Conservation (phyloP, 2,888 invertebrate genomes). For the Lepidocyrtinus sp. region DNA sequence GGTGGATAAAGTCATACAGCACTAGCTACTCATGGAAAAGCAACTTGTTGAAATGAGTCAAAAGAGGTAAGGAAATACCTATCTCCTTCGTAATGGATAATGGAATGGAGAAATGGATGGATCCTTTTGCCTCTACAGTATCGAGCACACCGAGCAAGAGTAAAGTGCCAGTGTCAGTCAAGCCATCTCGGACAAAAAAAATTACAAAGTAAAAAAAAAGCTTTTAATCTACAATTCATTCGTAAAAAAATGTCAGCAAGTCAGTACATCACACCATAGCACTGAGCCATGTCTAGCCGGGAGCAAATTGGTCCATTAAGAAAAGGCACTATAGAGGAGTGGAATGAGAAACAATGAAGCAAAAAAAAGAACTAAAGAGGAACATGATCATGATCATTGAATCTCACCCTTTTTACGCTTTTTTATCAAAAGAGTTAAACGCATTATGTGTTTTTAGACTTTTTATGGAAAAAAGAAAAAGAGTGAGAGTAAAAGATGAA, state of each 20-base stretch:
- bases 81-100: constrained; percentile 23
- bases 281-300: constrained; percentile 39
- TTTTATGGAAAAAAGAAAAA: not conserved
- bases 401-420: constrained; percentile 3
- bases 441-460: constrained; percentile 1
- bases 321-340: constrained; percentile 16
- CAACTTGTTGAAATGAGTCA: constrained; percentile 40
- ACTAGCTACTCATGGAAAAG: not conserved
- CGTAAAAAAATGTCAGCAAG: constrained; percentile 37
- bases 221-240: constrained; percentile 34
- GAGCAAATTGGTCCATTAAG: constrained; percentile 54
- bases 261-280: constrained; percentile 19
- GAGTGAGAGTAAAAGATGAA: constrained; percentile 2
- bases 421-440: constrained; percentile 9
- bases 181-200: constrained; percentile 21
- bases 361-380: constrained; percentile 2
- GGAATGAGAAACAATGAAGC: constrained; percentile 12
- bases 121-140: constrained; percentile 6
- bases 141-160: constrained; percentile 11
- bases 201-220: constrained; percentile 28
- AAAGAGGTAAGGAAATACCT: constrained; percentile 22
- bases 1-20: constrained; percentile 1
- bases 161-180: constrained; percentile 50
- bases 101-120: constrained; percentile 11
- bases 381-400: not conserved